Evolutionary conservation across 2,888 invertebrate species (phyloP).

Genomic region (Drosophila prostipennis): DNA sequence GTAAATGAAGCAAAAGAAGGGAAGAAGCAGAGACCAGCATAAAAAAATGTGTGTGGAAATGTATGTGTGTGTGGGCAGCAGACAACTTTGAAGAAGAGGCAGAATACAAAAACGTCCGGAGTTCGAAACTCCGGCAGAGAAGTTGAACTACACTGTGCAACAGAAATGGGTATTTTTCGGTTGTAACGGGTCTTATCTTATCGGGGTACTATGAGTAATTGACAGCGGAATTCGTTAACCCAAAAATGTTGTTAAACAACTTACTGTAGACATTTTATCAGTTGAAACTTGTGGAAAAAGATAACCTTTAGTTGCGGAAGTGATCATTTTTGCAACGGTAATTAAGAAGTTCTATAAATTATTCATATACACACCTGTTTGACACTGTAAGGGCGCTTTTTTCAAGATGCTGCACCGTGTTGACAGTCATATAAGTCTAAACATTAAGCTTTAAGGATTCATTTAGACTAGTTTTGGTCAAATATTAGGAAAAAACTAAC

Average conservation of each 20-base stretch:
- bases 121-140: conserved; percentile 48
- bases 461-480: too few relatives aligned
- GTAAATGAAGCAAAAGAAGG: conserved; percentile 33
- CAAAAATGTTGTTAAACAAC: background rate
- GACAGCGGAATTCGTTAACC: background rate
- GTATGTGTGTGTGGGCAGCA: conserved; percentile 58
- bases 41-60: conserved; percentile 54
- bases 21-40: conserved; percentile 41
- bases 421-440: too few relatives aligned
- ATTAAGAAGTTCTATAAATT: too few relatives aligned
- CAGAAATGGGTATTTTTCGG: background rate
- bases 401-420: too few relatives aligned
- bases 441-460: too few relatives aligned
- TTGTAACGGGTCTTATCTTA: background rate
- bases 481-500: too few relatives aligned
- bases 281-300: too few relatives aligned
- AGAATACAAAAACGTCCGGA: conserved; percentile 44
- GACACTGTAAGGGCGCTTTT: too few relatives aligned
- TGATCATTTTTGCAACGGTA: too few relatives aligned
- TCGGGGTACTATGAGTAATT: background rate
- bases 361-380: too few relatives aligned
- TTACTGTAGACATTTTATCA: background rate
- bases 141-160: conserved; percentile 27
- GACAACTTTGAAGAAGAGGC: conserved; percentile 69
- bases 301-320: too few relatives aligned